These are phyloP conservation scores for Timema podura DNA, from an alignment of 2,888 invertebrate species.

Conservation along the genomic window DNA sequence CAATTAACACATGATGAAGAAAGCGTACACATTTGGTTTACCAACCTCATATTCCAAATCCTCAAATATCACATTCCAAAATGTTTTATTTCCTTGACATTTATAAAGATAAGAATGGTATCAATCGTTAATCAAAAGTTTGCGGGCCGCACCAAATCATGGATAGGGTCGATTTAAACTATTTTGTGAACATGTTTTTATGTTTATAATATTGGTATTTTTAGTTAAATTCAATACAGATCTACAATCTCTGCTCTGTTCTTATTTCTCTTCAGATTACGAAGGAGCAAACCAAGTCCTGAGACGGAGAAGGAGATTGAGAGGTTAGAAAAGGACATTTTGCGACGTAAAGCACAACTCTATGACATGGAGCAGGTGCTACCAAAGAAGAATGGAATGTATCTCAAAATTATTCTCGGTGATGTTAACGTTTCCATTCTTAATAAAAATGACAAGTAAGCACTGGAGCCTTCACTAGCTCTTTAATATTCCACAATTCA, in stretches of 20 bases:
- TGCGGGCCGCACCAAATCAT: background rate
- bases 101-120: background rate
- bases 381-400: slow-evolving; percentile 87
- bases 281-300: background rate
- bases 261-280: slow-evolving; percentile 1
- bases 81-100: too few species aligned
- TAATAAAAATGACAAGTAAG: slow-evolving; percentile 94
- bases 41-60: too few species aligned
- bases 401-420: slow-evolving; percentile 92
- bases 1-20: too few species aligned
- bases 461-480: slow-evolving; percentile 30
- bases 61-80: too few species aligned
- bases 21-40: too few species aligned
- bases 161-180: too few species aligned
- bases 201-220: slow-evolving; percentile 12
- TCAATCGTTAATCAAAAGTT: background rate
- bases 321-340: slow-evolving; percentile 68
- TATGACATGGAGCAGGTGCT: slow-evolving; percentile 90
- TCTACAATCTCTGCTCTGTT: slow-evolving; percentile 2
- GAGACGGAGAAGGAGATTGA: slow-evolving; percentile 47
- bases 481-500: slow-evolving; percentile 33
- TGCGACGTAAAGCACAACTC: slow-evolving; percentile 78
- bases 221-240: background rate
- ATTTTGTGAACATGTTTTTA: too few species aligned
- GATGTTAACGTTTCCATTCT: slow-evolving; percentile 97